Base-by-base conservation (phyloP, 2,888 invertebrate species). In the Ecliptopera silaceata region DNA sequence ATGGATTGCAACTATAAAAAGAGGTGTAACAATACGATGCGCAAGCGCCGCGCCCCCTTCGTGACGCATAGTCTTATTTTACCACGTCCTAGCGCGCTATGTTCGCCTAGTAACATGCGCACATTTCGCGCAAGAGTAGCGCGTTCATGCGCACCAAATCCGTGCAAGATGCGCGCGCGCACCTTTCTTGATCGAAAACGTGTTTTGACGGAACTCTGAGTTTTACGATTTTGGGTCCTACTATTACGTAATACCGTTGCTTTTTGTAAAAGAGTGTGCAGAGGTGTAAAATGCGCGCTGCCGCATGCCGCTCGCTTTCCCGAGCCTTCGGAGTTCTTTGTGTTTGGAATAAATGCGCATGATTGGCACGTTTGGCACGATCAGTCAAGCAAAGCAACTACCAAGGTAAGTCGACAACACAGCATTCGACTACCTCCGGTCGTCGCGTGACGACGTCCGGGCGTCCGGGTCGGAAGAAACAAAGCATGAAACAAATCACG, bases 101-200 rank as follows among this genome's bases (percentile, higher is more conserved):
- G 78, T 36, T 63, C 68, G 71, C 88, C 87, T 88, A 71, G 87
- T 88, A 85, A 72, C 72, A 82, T 83, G 91, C 89, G 91, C 91
- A 90, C 89, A 82, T 83, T 88, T 89, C 88, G 90, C 90, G 90
- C 91, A 91, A 88, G 84, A 83, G 80, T 58, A 78, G 80, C 80
- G 80, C 80, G 77, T 76, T 79, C 79, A 80, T 82, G 88, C 88
- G 88, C 88, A 85, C 72, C 72, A 61, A 69, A 70, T 68, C 74
- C 79, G 79, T 72, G 82, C 78, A 69, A 72, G 72, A 72, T 79
- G 84, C 84, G 88, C 86, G 84, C 82, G 83, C 85, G 75, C 72
- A 65, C 39, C 34, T 18, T 48, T 46, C 45, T 44, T 46, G 32
- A 26, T 12, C 18, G 51, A 53, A 69, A 69, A 48, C 63, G 48